Evolutionary conservation across 2,113 vertebrate genomes (phyloP), one percentile per base, ranked within the genome.

Genomic region (Cheilinus undulatus): DNA sequence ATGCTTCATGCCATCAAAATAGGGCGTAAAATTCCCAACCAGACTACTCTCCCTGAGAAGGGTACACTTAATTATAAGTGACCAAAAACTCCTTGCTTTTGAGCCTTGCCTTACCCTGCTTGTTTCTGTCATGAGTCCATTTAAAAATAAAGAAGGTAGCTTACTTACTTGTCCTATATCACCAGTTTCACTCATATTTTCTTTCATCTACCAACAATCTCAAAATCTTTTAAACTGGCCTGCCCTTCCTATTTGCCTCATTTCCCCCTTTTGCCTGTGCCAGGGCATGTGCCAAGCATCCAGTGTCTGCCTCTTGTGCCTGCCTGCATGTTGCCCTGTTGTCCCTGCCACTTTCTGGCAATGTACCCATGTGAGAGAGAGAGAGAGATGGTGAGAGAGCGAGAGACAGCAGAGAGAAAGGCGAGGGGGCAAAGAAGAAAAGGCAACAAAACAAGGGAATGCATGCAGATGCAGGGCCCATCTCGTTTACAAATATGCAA

Each of bases 401-500:
- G 69, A 70, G 58, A 54, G 60, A 69, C 19, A 45, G 42, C n/a
- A 5, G 58, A 60, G 77, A 71, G 72, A 75, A 67, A 76, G 63
- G 70, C 72, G 42, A 78, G 78, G 83, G 79, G 59, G 64, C n/a
- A n/a, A 45, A 84, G 90, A 88, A 92, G 89, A 70, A 89, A 91
- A 90, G 87, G 86, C 76, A 61, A 87, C 78, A 84, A 91, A 92
- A 91, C 89, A 91, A 87, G 86, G 89, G 89, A 94, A 91, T 86
- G 91, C 92, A 93, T 89, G 87, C 93, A 94, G 92, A 92, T 91
- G 92, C 88, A 91, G 89, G 74, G 89, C 91, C 89, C 86, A 93
- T 94, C 94, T 96, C 94, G 92, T 95, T 96, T 96, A 95, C 94
- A 95, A 95, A 95, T 95, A 96, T 96, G 95, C 93, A 96, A 95